Base-by-base conservation (phyloP, 2,888 invertebrate species). In the Cacoxenus indagator region DNA sequence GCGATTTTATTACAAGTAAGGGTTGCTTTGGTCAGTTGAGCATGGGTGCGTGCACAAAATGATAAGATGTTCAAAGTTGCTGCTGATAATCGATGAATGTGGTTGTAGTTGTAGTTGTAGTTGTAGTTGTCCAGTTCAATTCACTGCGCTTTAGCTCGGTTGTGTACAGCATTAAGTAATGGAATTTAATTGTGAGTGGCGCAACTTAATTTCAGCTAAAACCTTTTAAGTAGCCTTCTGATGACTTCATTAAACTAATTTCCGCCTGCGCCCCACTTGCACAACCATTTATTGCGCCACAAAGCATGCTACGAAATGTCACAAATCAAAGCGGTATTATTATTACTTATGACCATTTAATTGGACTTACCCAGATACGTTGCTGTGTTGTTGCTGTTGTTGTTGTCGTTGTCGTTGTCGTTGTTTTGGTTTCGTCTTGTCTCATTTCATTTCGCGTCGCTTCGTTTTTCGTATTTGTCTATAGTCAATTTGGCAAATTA, bases 341-440 rank as follows among this genome's bases (percentile, higher is more conserved):
- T 86, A 85, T 86, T 85, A 86, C 85, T 85, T 85, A 86, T 85
- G 85, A 82, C 83, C 85, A 85, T 85, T 86, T 85, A 85, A 85
- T 85, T 85, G 85, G 85, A 85, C 85, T 85, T 85, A 82, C 74
- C 83, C 76, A 84, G 84, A 85, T 83, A 85, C 82, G 84, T 84
- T 86, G 83, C 73, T 81, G 75, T 82, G 78, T 73, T 70, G 72
- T 64, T 70, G 45, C 65, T 54, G 19, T 67, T 69, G 62, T 66
- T 64, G 24, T 65, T 59, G 31, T 31, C 9, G 22, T 71, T 67
- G 55, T 24, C n/a, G 78, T 73, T 70, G 72, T 64, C 68, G 45
- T 67, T 54, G 19, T 67, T 69, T 65, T 66, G 59, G 24, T 65
- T 59, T 19, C 22, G 37, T 19, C 69, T 67, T 43, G 14, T n/a